phyloP scores from a whole-genome alignment of 2,797 vertebrate genomes.

The Hyperoplus immaculatus region DNA sequence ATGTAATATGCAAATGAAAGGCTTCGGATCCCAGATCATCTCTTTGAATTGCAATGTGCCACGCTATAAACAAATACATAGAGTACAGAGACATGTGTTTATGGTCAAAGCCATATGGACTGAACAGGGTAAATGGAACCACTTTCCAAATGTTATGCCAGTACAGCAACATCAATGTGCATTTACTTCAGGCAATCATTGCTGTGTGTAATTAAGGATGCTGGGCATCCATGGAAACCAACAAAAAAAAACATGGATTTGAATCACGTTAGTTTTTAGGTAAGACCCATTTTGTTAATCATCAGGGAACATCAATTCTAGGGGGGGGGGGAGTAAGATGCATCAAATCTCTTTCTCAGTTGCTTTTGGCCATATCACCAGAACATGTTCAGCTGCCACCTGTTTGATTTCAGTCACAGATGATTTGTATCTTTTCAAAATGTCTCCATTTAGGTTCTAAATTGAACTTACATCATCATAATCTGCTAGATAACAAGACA shows the following conservation, averaged over 20 bases:
- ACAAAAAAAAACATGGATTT: slow-evolving; percentile 28
- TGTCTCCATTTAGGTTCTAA: slow-evolving; percentile 40
- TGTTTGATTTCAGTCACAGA: slow-evolving; percentile 58
- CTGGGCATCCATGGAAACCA: slow-evolving; percentile 28
- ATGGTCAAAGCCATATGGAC: slow-evolving; percentile 37
- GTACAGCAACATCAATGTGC: slow-evolving; percentile 37
- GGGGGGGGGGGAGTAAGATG: neutral
- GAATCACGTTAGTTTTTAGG: slow-evolving; percentile 20
- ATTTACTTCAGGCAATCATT: slow-evolving; percentile 24
- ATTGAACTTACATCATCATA: slow-evolving; percentile 27
- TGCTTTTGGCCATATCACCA: slow-evolving; percentile 34
- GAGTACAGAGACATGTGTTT: slow-evolving; percentile 34
- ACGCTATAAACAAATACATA: slow-evolving; percentile 4
- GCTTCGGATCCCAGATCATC: slow-evolving; percentile 21
- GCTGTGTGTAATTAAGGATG: slow-evolving; percentile 48
- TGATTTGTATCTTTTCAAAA: slow-evolving; percentile 43
- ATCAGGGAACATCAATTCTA: slow-evolving; percentile 7
- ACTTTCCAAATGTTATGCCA: slow-evolving; percentile 23
- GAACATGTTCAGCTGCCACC: slow-evolving; percentile 56
- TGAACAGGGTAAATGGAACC: slow-evolving; percentile 18
- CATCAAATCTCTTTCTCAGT: neutral
- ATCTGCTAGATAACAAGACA: slow-evolving; percentile 27
- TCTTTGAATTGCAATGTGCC: slow-evolving; percentile 12
- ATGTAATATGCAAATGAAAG: slow-evolving; percentile 30
- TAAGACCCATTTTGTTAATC: slow-evolving; percentile 22